Conservation (phyloP, 1,140 invertebrate species). For the Bombus superbus region DNA sequence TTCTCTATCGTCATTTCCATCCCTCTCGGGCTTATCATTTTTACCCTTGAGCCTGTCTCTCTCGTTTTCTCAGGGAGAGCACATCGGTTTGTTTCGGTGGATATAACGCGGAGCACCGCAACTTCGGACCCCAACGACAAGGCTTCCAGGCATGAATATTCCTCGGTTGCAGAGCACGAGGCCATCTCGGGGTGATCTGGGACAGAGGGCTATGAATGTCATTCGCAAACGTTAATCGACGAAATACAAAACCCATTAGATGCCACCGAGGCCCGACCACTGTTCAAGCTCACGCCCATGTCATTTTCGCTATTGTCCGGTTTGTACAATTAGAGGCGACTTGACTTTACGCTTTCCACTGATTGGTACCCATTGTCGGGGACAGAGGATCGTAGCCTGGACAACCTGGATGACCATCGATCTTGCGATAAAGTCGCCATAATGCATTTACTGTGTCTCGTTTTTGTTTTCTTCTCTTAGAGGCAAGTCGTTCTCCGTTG, state of each 20-base stretch:
- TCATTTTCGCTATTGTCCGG: conserved; percentile 67
- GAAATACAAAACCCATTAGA: conserved; percentile 72
- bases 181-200: conserved; percentile 13
- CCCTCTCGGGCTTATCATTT: background rate
- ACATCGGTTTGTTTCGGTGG: background rate
- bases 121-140: background rate
- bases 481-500: background rate
- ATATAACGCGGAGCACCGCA: conserved; percentile 33
- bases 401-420: background rate
- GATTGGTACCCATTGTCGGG: conserved; percentile 55
- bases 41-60: background rate
- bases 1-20: conserved; percentile 7
- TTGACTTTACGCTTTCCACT: conserved; percentile 51
- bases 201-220: conserved; percentile 66
- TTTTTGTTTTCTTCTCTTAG: too few species aligned
- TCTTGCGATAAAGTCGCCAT: background rate
- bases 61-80: conserved; percentile 33
- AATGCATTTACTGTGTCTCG: background rate
- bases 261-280: conserved; percentile 35
- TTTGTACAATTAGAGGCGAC: conserved; percentile 66
- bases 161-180: conserved; percentile 24
- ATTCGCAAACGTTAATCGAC: conserved; percentile 74
- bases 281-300: conserved; percentile 65
- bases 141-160: conserved; percentile 58
- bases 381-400: conserved; percentile 6